These are phyloP conservation scores for Clarias fuscus DNA, from an alignment of 2,797 vertebrate species.

Conservation along the genomic window DNA sequence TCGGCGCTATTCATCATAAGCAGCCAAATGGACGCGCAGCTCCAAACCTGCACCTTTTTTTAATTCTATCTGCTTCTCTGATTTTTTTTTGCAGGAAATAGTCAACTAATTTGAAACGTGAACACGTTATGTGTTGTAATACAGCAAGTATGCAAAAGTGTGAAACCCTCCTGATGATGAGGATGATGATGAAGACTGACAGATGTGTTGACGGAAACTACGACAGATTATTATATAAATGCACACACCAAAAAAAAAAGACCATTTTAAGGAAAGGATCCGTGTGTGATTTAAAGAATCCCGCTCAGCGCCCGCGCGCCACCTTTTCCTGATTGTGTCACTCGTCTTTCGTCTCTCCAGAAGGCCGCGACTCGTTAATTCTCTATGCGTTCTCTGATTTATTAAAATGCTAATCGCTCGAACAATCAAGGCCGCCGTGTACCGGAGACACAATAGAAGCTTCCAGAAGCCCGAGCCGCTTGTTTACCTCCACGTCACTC, in stretches of 20 bases:
- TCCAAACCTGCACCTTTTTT: conserved; percentile 12
- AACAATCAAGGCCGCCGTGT: conserved; percentile 32
- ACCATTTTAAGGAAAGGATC: not conserved
- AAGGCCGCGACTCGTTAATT: conserved; percentile 33
- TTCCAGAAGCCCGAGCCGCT: conserved; percentile 33
- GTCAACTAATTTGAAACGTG: not conserved
- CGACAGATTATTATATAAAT: not conserved
- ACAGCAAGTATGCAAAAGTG: not conserved
- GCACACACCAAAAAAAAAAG: too few species aligned
- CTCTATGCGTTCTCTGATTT: conserved; percentile 28
- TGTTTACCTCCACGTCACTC: conserved; percentile 52
- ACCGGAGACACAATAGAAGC: conserved; percentile 31
- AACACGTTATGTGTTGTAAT: not conserved
- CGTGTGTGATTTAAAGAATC: not conserved
- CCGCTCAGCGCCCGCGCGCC: not conserved
- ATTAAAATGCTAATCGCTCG: conserved; percentile 53
- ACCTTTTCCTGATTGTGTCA: not conserved
- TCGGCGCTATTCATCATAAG: conserved; percentile 66
- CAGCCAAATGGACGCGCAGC: conserved; percentile 23
- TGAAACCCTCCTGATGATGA: not conserved
- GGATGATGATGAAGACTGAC: not conserved
- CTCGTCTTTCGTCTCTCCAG: conserved; percentile 12
- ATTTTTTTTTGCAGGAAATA: conserved; percentile 9
- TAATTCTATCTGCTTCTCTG: not conserved
- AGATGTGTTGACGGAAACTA: not conserved